Conservation (phyloP, 2,888 invertebrate genomes). For the Allolobophora icterica region DNA sequence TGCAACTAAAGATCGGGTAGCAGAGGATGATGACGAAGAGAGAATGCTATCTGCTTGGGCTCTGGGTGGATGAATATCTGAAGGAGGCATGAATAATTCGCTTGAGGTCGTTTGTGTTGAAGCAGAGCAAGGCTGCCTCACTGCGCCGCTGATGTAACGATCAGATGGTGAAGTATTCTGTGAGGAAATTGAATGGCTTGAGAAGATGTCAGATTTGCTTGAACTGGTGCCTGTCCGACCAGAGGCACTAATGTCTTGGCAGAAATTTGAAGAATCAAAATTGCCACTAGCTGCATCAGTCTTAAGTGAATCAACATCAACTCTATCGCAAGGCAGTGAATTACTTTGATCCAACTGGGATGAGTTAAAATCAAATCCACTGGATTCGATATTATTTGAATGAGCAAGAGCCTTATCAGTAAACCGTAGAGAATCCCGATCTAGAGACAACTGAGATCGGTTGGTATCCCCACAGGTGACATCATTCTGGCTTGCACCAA, state of each 20-base stretch:
- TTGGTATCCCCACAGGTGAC: neutral
- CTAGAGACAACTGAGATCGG: neutral
- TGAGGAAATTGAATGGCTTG: neutral
- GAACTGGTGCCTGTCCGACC: neutral
- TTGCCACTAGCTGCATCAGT: neutral
- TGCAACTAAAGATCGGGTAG: neutral
- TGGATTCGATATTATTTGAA: neutral
- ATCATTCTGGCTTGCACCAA: neutral
- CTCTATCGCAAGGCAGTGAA: neutral
- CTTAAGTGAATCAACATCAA: neutral
- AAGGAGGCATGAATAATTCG: neutral
- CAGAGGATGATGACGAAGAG: neutral
- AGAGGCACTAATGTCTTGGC: neutral
- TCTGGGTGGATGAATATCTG: neutral
- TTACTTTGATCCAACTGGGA: neutral
- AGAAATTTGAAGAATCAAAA: neutral
- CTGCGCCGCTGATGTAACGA: neutral
- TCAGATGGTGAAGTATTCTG: neutral
- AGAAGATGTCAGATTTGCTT: neutral
- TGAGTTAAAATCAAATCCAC: neutral
- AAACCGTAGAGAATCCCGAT: neutral
- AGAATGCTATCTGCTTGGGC: neutral
- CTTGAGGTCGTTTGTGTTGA: conserved; percentile 17
- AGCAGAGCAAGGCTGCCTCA: conserved; percentile 8
- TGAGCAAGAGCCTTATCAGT: neutral